A percentile compares a stretch with the other conserved stretches of the same genome.
Evolutionary conservation across 2,888 invertebrate species (phyloP).

Genomic region (Drosophila paranaensis): DNA sequence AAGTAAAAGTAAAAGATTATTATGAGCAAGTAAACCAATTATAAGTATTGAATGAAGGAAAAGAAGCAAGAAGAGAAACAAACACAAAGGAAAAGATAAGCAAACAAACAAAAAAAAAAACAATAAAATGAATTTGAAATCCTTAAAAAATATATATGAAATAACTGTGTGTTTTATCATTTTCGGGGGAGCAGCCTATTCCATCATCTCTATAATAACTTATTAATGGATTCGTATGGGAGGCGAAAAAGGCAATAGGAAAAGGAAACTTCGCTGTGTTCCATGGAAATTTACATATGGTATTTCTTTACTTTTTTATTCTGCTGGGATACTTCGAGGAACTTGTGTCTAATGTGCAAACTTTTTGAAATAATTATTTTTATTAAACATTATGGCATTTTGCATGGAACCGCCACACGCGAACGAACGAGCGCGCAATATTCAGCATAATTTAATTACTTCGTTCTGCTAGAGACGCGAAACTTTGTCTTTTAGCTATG

Average conservation of each 20-base stretch:
- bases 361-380: conserved; percentile 20
- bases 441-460: conserved; percentile 51
- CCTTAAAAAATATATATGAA: conserved; percentile 76
- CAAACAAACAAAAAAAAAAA: conserved; percentile 65
- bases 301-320: conserved; percentile 7
- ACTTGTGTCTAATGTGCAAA: conserved; percentile 29
- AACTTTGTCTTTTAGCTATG: conserved; percentile 4
- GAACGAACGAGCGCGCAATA: not conserved
- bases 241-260: not conserved
- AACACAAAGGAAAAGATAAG: conserved; percentile 59
- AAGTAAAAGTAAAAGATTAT: conserved; percentile 34
- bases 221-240: not conserved
- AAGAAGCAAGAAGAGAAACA: conserved; percentile 46
- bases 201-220: not conserved
- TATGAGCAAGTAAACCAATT: conserved; percentile 62
- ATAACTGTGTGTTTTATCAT: conserved; percentile 42
- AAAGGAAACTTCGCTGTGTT: not conserved
- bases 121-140: conserved; percentile 81
- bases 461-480: conserved; percentile 4
- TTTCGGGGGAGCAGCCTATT: conserved; percentile 6
- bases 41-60: conserved; percentile 57
- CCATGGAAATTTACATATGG: conserved; percentile 25
- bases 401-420: conserved; percentile 12
- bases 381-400: conserved; percentile 7
- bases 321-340: conserved; percentile 30